Conservation (phyloP, 2,113 vertebrate species). For the Proteles cristata region DNA sequence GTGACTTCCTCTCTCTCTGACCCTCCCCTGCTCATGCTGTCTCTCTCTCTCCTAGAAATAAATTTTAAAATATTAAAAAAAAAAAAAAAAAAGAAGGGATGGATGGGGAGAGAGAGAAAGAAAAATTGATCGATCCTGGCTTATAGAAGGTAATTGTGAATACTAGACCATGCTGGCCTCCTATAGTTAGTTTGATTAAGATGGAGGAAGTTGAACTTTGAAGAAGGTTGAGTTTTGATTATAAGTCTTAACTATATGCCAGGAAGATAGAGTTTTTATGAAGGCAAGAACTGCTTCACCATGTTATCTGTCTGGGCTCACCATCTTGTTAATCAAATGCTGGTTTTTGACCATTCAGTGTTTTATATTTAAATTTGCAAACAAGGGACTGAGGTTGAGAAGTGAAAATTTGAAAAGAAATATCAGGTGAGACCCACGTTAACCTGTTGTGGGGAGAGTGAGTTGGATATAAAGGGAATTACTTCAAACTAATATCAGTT, state of each 20-base stretch:
- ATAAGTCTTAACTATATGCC: background rate
- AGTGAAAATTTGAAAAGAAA: slow-evolving; percentile 7
- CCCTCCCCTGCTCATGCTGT: too few species aligned
- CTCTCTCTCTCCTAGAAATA: too few species aligned
- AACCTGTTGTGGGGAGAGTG: background rate
- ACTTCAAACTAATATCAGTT: background rate
- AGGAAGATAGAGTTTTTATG: slow-evolving; percentile 32
- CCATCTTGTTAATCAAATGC: background rate
- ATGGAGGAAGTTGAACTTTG: background rate
- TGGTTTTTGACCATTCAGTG: background rate
- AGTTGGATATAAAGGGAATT: background rate
- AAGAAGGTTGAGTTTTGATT: slow-evolving; percentile 5
- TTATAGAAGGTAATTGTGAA: background rate
- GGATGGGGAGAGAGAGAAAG: too few species aligned
- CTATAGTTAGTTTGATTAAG: background rate
- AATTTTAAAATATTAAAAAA: background rate
- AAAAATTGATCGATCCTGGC: background rate
- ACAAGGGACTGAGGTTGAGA: background rate
- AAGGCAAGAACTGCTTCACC: background rate
- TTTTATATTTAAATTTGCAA: slow-evolving; percentile 39
- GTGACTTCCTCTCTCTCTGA: too few species aligned
- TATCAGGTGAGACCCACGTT: background rate
- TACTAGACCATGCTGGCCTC: background rate
- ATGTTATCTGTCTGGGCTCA: background rate
- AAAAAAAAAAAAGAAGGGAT: background rate